phyloP scores from a whole-genome alignment of 2,797 vertebrate genomes.

The Mus minutoides region DNA sequence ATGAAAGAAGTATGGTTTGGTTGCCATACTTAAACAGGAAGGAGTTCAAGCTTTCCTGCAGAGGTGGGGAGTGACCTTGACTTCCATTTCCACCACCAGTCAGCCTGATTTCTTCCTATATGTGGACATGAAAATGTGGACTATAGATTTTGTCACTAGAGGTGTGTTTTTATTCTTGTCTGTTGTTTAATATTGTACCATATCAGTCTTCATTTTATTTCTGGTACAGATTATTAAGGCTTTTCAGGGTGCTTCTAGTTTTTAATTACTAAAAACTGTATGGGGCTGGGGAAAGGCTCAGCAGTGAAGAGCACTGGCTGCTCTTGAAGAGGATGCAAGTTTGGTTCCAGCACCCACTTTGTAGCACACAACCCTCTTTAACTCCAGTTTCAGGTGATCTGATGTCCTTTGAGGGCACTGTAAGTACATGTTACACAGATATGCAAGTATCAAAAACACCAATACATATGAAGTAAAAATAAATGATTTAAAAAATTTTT shows the following conservation, averaged over 20 bases:
- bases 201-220: conserved; percentile 16
- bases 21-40: conserved; percentile 19
- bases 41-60: neutral
- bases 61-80: neutral
- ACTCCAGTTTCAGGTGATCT: neutral
- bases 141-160: neutral
- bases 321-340: neutral
- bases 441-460: neutral
- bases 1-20: conserved; percentile 16
- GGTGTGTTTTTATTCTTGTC: neutral
- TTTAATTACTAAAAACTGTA: neutral
- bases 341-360: neutral
- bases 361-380: neutral
- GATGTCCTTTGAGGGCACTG: neutral
- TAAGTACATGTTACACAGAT: neutral
- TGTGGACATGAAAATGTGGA: neutral
- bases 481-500: neutral
- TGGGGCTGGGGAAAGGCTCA: neutral
- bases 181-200: neutral
- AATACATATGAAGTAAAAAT: neutral
- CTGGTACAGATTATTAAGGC: neutral
- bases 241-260: neutral
- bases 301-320: neutral
- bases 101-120: neutral
- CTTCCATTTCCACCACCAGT: neutral